Evolutionary conservation across 35 echinoderm and acorn worm genomes (phyloP).

Genomic region (Acanthaster planci): DNA sequence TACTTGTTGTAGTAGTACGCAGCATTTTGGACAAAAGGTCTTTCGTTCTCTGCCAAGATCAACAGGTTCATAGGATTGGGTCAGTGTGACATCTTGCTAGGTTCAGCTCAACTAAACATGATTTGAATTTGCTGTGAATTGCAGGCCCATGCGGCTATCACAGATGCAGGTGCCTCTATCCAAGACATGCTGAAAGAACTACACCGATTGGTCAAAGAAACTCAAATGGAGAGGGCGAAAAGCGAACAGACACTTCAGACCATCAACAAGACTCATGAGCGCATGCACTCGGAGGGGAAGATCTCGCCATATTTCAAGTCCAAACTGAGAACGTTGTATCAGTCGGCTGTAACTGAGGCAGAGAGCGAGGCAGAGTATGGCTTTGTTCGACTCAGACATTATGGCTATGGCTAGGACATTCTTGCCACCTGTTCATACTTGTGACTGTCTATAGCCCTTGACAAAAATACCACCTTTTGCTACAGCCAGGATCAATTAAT

Average conservation of each 20-base stretch:
- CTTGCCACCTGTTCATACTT: no score
- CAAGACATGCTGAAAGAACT: constrained; percentile 68
- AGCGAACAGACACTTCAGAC: constrained; percentile 63
- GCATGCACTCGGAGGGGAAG: constrained; percentile 76
- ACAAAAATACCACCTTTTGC: no score
- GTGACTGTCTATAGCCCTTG: no score
- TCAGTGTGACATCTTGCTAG: not conserved
- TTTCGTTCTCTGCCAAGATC: no score
- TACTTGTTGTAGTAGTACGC: no score
- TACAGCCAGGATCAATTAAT: no score
- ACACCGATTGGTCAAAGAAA: constrained; percentile 55
- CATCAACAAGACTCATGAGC: constrained; percentile 91
- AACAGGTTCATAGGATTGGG: no score
- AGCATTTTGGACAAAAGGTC: no score
- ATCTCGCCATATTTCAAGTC: constrained; percentile 87
- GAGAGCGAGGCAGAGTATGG: constrained; percentile 88
- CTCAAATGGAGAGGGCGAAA: constrained; percentile 36
- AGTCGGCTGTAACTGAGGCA: constrained; percentile 78
- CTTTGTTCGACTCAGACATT: not conserved
- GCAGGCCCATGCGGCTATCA: constrained; percentile 13
- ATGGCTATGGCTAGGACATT: no score
- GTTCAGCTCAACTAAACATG: not conserved
- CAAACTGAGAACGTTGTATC: constrained; percentile 83
- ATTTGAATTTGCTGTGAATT: not conserved
- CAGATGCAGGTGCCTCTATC: constrained; percentile 37